Conservation (phyloP, 2,888 invertebrate species). For the Linyphia triangularis region DNA sequence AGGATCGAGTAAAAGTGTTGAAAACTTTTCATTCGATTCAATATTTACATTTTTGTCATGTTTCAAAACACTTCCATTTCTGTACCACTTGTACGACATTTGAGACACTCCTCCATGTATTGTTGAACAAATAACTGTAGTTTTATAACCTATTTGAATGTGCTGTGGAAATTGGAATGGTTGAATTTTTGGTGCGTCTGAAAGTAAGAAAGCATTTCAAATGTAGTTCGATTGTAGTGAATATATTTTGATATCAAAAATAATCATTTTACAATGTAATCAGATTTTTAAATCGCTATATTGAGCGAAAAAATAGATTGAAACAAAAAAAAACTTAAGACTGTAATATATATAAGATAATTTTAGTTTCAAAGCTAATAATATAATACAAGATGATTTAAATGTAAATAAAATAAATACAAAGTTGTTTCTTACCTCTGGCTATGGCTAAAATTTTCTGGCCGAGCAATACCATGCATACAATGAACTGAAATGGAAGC, state of each 20-base stretch:
- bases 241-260: no score
- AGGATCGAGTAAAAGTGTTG: constrained; percentile 33
- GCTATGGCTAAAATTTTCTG: neutral
- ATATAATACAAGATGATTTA: no score
- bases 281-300: no score
- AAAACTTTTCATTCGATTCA: constrained; percentile 35
- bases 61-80: constrained; percentile 7
- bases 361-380: no score
- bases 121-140: constrained; percentile 23
- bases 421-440: neutral
- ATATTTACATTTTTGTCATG: neutral
- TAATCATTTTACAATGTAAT: no score
- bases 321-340: no score
- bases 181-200: constrained; percentile 60
- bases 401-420: neutral
- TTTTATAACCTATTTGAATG: constrained; percentile 54
- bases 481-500: neutral
- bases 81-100: constrained; percentile 34
- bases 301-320: no score
- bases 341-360: no score
- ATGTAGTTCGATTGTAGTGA: no score
- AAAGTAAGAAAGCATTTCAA: no score
- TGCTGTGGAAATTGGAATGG: constrained; percentile 60
- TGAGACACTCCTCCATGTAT: constrained; percentile 37
- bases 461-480: neutral